These are phyloP conservation scores for Syngnathus acus DNA, from an alignment of 2,797 vertebrate species.

Conservation along the genomic window DNA sequence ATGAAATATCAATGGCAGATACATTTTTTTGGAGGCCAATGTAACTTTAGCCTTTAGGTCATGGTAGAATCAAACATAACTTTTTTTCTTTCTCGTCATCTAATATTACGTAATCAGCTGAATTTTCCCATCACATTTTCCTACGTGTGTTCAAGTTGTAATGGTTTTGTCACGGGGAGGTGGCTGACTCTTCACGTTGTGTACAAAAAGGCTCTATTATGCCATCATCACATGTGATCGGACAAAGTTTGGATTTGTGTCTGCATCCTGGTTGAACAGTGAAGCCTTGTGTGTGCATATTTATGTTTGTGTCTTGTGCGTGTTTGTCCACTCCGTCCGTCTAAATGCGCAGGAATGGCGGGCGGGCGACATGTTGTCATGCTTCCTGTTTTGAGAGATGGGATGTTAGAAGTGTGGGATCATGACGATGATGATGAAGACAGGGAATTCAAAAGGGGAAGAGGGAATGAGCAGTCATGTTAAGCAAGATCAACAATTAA, in stretches of 20 bases:
- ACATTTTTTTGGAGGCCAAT: neutral
- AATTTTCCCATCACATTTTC: conserved; percentile 4
- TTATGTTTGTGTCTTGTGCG: too few relatives aligned
- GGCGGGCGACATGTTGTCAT: conserved; percentile 44
- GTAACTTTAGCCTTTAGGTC: neutral
- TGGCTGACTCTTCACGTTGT: conserved; percentile 1
- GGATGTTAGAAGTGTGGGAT: neutral
- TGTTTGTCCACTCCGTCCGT: too few relatives aligned
- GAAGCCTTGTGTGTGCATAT: too few relatives aligned
- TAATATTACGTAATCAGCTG: neutral
- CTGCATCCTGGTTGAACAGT: too few relatives aligned
- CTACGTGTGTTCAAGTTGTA: neutral
- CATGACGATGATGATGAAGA: neutral
- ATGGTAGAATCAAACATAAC: neutral
- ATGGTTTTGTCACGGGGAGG: conserved; percentile 13
- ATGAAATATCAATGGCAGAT: neutral
- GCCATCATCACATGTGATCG: conserved; percentile 19
- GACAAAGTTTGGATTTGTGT: too few relatives aligned
- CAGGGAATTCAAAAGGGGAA: neutral
- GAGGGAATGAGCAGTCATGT: neutral
- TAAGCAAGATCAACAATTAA: neutral
- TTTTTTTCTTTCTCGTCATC: neutral
- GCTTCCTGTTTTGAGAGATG: conserved; percentile 60
- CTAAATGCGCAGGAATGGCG: conserved; percentile 53
- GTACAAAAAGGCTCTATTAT: conserved; percentile 17